Evolutionary conservation across 2,888 invertebrate species (phyloP).

Genomic region (Chymomyza amoena): DNA sequence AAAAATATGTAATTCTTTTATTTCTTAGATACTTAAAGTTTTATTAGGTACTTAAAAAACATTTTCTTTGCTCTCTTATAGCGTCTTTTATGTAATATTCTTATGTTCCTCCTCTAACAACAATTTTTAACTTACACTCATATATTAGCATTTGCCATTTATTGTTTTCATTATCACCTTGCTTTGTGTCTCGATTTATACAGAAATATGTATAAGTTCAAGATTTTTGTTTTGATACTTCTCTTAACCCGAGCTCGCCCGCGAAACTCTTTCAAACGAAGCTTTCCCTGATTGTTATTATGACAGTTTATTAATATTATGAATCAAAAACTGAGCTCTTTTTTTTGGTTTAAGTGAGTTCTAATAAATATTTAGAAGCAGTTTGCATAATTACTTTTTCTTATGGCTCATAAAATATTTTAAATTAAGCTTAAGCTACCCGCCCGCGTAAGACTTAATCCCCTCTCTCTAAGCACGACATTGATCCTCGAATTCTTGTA

Average conservation of each 20-base stretch:
- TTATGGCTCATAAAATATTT: background rate
- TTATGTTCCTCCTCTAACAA: background rate
- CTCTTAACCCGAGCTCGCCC: constrained; percentile 33
- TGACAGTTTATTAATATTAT: background rate
- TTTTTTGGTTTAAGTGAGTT: background rate
- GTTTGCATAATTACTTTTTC: background rate
- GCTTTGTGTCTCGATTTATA: background rate
- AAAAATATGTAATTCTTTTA: constrained; percentile 28
- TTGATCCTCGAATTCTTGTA: constrained; percentile 68
- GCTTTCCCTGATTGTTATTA: background rate
- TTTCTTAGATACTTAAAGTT: background rate
- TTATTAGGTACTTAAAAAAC: background rate
- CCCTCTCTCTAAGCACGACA: constrained; percentile 38
- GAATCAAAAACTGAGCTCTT: background rate
- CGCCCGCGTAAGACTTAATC: constrained; percentile 13
- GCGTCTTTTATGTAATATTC: constrained; percentile 7
- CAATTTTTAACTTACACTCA: constrained; percentile 5
- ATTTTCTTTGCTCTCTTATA: constrained; percentile 9
- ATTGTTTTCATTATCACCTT: background rate
- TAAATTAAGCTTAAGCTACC: constrained; percentile 24
- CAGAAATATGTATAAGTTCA: background rate
- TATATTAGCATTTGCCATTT: background rate
- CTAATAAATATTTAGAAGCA: background rate
- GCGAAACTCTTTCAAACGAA: constrained; percentile 26
- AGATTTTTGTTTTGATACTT: background rate